Conservation (phyloP, 2,888 invertebrate genomes). For the Seladonia tumulorum region DNA sequence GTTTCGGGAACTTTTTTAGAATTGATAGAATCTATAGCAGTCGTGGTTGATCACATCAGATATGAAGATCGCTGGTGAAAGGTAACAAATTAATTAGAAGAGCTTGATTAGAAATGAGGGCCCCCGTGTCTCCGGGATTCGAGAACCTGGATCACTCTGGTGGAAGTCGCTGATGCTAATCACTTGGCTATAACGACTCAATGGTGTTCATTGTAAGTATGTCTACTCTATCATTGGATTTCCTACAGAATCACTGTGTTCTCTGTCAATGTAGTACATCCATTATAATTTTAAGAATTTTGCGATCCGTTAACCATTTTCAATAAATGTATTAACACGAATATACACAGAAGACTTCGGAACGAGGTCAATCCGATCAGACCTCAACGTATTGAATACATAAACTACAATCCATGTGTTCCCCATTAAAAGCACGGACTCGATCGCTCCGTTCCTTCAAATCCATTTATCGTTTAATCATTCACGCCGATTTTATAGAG, state of each 20-base stretch:
- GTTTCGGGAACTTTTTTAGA: not conserved
- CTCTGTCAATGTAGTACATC: no score
- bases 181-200: not conserved
- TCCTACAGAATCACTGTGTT: no score
- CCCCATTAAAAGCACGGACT: not conserved
- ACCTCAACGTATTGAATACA: not conserved
- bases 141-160: not conserved
- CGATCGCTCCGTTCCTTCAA: not conserved
- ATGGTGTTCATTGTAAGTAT: not conserved
- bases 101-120: no score
- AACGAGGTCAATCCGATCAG: not conserved
- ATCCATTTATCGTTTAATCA: conserved; percentile 27
- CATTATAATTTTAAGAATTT: not conserved
- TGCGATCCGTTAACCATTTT: not conserved
- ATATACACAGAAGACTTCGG: no score
- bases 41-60: not conserved
- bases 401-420: not conserved
- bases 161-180: not conserved
- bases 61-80: not conserved
- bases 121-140: no score
- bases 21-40: not conserved
- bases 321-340: not conserved
- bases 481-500: conserved; percentile 16
- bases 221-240: no score
- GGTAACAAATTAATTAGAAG: not conserved